Percentiles rank a stretch among this genome's conserved stretches.
Evolutionary conservation across 2,797 vertebrate genomes (phyloP).

Genomic region (Glyptemys insculpta): DNA sequence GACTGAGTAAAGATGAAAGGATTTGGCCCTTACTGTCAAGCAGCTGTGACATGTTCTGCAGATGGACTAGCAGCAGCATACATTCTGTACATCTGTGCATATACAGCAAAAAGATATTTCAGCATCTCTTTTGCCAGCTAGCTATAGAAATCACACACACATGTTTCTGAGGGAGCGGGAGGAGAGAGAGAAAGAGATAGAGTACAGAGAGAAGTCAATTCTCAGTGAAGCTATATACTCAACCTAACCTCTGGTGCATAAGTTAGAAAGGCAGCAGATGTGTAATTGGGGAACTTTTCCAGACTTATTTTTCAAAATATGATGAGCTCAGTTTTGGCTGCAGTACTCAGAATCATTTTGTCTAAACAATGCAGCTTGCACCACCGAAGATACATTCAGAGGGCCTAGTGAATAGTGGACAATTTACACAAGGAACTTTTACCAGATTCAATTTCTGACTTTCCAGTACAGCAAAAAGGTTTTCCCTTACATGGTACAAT

Average conservation of each 20-base stretch:
- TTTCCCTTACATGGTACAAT: constrained; percentile 7
- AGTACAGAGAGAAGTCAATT: constrained; percentile 28
- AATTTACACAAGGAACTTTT: constrained; percentile 29
- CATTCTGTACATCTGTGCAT: constrained; percentile 13
- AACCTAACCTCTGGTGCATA: constrained; percentile 41
- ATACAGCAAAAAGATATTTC: constrained; percentile 60
- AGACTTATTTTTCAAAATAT: constrained; percentile 49
- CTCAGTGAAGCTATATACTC: constrained; percentile 45
- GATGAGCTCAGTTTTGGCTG: constrained; percentile 62
- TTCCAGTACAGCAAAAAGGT: background rate
- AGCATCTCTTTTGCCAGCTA: constrained; percentile 47
- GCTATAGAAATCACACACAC: constrained; percentile 35
- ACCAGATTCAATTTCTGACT: background rate
- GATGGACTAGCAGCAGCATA: constrained; percentile 18
- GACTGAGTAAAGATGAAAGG: background rate
- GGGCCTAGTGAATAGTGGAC: constrained; percentile 26
- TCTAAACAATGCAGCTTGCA: constrained; percentile 44
- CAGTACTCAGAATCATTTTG: constrained; percentile 64
- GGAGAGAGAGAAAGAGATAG: background rate
- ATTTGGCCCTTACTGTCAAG: background rate
- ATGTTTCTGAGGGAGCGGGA: constrained; percentile 11
- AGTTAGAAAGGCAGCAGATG: constrained; percentile 48
- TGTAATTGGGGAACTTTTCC: constrained; percentile 56
- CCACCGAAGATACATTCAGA: constrained; percentile 60
- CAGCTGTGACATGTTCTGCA: constrained; percentile 19